A percentile compares a stretch with the other conserved stretches of the same genome.
These are phyloP conservation scores for Spisula subtruncata DNA, from an alignment of 2,888 invertebrate species.

Conservation along the genomic window DNA sequence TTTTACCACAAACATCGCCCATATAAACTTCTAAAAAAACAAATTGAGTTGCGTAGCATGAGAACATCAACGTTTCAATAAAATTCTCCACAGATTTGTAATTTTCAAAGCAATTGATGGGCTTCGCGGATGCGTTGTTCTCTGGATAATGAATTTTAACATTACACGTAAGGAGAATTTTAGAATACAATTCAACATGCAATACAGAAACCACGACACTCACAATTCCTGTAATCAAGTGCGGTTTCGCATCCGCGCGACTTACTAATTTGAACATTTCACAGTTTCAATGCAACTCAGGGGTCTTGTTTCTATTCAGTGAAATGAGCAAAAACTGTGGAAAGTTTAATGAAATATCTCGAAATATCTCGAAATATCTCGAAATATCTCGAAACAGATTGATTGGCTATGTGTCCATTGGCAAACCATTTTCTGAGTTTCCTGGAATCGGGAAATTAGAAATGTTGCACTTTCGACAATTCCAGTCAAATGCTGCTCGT, in stretches of 20 bases:
- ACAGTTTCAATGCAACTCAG: neutral
- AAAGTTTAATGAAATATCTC: slow-evolving; percentile 1
- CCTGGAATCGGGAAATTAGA: too few relatives aligned
- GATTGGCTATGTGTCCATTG: neutral
- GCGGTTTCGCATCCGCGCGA: neutral
- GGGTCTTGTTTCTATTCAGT: neutral
- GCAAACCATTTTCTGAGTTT: too few relatives aligned
- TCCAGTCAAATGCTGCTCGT: too few relatives aligned
- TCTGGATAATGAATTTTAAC: neutral
- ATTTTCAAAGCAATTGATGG: too few relatives aligned
- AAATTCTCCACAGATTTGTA: neutral
- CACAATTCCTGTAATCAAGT: neutral
- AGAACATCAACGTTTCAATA: neutral
- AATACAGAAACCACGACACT: neutral
- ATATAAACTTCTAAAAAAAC: neutral
- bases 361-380: neutral
- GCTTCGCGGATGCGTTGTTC: neutral
- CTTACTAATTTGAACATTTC: neutral
- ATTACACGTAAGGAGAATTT: neutral
- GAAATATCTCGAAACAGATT: neutral
- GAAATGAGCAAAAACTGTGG: neutral
- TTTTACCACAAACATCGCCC: neutral
- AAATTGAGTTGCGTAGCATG: neutral
- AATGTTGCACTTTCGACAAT: too few relatives aligned
- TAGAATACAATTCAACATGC: neutral